Conservation (phyloP, 2,888 invertebrate genomes). For the Brachylomia viminalis region DNA sequence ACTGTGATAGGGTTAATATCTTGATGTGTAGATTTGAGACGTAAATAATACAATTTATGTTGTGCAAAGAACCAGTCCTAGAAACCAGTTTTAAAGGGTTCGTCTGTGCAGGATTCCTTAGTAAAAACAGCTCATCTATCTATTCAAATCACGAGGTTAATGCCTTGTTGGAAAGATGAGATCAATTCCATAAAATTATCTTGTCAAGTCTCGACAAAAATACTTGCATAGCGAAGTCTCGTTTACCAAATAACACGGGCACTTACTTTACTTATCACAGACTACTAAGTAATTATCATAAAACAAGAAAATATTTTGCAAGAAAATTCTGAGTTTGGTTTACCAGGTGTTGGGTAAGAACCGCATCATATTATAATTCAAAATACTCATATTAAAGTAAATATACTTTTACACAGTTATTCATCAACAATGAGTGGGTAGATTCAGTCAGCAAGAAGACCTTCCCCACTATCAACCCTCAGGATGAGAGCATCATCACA, state of each 20-base stretch:
- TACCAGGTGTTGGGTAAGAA: neutral
- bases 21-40: too few relatives aligned
- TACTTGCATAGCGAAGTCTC: neutral
- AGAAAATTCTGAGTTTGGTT: neutral
- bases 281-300: too few relatives aligned
- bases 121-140: neutral
- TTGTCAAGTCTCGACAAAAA: neutral
- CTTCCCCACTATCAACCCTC: constrained; percentile 96
- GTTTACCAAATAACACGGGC: neutral
- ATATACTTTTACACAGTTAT: constrained; percentile 81
- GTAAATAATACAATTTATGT: neutral
- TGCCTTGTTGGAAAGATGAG: neutral
- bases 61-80: neutral
- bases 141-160: neutral
- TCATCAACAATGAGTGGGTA: constrained; percentile 95
- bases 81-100: neutral
- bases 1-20: neutral
- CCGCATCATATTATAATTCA: neutral
- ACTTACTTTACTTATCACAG: neutral
- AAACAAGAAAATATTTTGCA: too few relatives aligned
- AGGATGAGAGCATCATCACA: constrained; percentile 93
- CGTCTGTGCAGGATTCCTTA: neutral
- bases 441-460: constrained; percentile 96
- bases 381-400: neutral
- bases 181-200: constrained; percentile 10